A percentile compares a stretch with the other conserved stretches of the same genome.
phyloP scores from a whole-genome alignment of 2,888 invertebrate species.

The Callyntrura guangdongensis region DNA sequence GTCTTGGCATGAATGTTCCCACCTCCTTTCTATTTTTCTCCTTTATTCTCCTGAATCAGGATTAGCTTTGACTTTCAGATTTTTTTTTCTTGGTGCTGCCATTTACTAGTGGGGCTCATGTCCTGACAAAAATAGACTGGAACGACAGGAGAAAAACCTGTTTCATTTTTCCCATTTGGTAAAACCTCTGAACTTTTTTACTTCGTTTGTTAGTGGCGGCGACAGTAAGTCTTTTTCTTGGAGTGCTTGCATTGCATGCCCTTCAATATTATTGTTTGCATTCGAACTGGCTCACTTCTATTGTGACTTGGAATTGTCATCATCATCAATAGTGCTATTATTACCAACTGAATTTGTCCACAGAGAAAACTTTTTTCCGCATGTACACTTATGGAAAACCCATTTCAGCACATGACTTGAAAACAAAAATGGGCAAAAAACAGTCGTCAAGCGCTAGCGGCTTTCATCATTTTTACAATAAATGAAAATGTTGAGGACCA shows the following conservation, averaged over 20 bases:
- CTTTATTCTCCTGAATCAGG: neutral
- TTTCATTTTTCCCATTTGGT: slow-evolving; percentile 1
- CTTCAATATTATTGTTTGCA: slow-evolving; percentile 58
- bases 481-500: neutral
- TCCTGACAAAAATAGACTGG: neutral
- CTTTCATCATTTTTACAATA: slow-evolving; percentile 24
- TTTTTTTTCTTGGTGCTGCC: neutral
- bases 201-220: too few species aligned
- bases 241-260: neutral
- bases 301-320: neutral
- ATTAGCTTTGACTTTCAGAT: slow-evolving; percentile 9
- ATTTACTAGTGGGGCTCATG: neutral
- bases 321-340: neutral
- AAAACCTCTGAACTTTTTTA: neutral
- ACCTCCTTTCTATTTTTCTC: slow-evolving; percentile 16
- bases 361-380: slow-evolving; percentile 33
- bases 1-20: slow-evolving; percentile 20
- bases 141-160: neutral
- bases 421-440: slow-evolving; percentile 27
- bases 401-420: slow-evolving; percentile 59
- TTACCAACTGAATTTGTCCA: slow-evolving; percentile 8
- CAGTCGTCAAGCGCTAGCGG: neutral
- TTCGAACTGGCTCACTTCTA: slow-evolving; percentile 7
- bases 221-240: neutral
- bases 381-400: slow-evolving; percentile 56